phyloP scores from a whole-genome alignment of 2,113 vertebrate species.

The Polypterus bichir region DNA sequence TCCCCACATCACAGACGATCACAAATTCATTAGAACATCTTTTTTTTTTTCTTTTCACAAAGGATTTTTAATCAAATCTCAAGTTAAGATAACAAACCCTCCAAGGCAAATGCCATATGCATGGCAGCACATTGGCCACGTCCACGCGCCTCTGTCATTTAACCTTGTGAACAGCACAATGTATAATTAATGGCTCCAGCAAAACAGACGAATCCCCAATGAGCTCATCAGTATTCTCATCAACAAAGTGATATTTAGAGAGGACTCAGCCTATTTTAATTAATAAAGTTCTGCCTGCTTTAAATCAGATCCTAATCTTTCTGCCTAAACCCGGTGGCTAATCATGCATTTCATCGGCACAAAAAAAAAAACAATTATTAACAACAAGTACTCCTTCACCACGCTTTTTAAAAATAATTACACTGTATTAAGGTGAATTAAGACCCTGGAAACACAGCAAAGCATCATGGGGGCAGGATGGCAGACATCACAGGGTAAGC shows the following conservation, averaged over 20 bases:
- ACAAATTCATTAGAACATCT: no score
- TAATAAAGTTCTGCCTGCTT: slow-evolving; percentile 6
- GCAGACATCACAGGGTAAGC: no score
- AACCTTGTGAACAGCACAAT: slow-evolving; percentile 1
- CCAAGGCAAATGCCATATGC: slow-evolving; percentile 2
- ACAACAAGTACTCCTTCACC: no score
- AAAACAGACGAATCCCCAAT: not conserved
- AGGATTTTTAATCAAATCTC: no score
- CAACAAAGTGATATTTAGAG: slow-evolving; percentile 9
- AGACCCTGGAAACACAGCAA: no score
- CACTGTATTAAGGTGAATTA: no score
- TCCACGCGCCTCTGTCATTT: slow-evolving; percentile 5
- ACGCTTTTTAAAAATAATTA: no score
- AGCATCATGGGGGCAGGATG: no score
- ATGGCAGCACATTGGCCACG: slow-evolving; percentile 1
- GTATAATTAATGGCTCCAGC: not conserved
- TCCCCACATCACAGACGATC: no score
- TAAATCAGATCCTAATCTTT: slow-evolving; percentile 1
- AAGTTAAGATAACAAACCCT: no score
- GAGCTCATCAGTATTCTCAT: slow-evolving; percentile 10
- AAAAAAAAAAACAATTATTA: not conserved
- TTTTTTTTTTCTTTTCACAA: no score
- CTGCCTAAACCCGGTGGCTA: slow-evolving; percentile 4
- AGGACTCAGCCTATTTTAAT: slow-evolving; percentile 9
- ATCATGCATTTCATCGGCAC: not conserved